phyloP scores from a whole-genome alignment of 2,797 vertebrate genomes.

The Sebastes hubbsi region DNA sequence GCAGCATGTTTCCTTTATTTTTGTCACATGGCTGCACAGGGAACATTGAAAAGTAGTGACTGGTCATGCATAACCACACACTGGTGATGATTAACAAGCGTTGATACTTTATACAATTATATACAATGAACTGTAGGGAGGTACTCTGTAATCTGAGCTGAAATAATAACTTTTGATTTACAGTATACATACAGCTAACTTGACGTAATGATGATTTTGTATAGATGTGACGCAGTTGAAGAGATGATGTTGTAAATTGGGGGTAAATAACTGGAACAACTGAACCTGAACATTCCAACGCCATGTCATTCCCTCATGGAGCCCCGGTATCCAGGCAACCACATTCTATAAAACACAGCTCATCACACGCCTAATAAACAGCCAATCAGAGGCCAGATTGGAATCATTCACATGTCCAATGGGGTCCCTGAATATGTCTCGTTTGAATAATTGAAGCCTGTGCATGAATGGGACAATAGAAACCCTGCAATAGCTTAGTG shows the following conservation, averaged over 20 bases:
- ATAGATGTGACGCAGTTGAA: not conserved
- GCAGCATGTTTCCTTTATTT: not conserved
- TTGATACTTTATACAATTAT: not conserved
- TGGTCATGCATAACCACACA: not conserved
- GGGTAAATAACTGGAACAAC: constrained; percentile 26
- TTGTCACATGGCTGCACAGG: not conserved
- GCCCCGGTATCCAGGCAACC: constrained; percentile 63
- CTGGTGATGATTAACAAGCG: not conserved
- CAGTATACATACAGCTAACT: not conserved
- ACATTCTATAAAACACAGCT: constrained; percentile 39
- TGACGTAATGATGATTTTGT: not conserved
- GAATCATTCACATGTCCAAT: constrained; percentile 13
- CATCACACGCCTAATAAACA: constrained; percentile 23
- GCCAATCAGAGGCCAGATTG: constrained; percentile 38
- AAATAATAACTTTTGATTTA: not conserved
- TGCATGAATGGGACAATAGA: constrained; percentile 1
- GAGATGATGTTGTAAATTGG: not conserved
- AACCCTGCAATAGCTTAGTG: not conserved
- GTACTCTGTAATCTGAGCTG: no score
- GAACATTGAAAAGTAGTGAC: not conserved
- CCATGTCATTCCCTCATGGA: constrained; percentile 11
- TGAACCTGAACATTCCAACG: constrained; percentile 41
- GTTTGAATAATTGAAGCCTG: constrained; percentile 30
- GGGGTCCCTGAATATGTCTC: not conserved
- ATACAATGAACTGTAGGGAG: not conserved